Evolutionary conservation across 2,888 invertebrate genomes (phyloP).

Genomic region (Hyppa rectilinea): DNA sequence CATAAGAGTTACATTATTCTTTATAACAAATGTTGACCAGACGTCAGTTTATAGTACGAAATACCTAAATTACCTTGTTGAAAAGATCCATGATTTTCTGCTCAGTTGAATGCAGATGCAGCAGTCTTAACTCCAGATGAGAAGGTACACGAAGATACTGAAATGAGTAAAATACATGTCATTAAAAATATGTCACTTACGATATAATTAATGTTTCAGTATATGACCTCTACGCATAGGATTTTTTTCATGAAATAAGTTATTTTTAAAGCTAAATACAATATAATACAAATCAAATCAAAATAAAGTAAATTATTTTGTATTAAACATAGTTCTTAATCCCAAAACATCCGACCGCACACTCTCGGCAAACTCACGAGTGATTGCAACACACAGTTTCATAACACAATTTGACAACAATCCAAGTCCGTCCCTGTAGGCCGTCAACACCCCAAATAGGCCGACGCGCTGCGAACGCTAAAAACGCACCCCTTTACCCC

Average conservation of each 20-base stretch:
- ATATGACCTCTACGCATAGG: not conserved
- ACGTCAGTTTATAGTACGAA: not conserved
- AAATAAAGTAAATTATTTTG: not conserved
- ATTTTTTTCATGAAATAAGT: too few species aligned
- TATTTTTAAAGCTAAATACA: not conserved
- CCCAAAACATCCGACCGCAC: not conserved
- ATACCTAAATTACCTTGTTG: constrained; percentile 12
- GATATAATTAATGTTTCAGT: not conserved
- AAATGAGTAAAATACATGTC: constrained; percentile 2
- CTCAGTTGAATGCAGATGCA: not conserved
- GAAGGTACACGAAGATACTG: constrained; percentile 4
- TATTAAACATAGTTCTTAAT: not conserved
- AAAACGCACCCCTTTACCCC: constrained; percentile 89
- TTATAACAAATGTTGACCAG: not conserved
- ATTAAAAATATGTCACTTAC: not conserved
- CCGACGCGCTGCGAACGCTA: constrained; percentile 89
- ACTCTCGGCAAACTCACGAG: not conserved
- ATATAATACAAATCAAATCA: too few species aligned
- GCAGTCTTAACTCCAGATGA: not conserved
- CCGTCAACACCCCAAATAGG: constrained; percentile 90
- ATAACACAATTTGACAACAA: constrained; percentile 12
- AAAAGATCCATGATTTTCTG: not conserved
- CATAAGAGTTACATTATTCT: not conserved
- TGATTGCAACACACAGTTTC: constrained; percentile 1
- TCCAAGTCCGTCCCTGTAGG: constrained; percentile 78